Conservation (phyloP, 2,113 vertebrate genomes). For the Herpailurus yagouaroundi region DNA sequence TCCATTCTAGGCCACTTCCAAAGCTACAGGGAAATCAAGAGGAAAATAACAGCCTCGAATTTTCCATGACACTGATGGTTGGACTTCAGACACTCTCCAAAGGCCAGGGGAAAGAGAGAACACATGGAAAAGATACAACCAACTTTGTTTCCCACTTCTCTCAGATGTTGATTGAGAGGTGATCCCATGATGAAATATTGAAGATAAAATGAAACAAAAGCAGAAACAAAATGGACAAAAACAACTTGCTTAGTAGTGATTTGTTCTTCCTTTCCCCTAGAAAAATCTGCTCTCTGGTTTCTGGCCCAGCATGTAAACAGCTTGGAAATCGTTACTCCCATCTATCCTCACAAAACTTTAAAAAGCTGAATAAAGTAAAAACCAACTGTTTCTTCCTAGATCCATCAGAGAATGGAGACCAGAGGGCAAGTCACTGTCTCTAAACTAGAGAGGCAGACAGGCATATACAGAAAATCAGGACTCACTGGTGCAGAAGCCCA, state of each 20-base stretch:
- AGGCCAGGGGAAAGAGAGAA: neutral
- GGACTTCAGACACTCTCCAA: neutral
- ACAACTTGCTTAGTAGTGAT: neutral
- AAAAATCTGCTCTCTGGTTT: neutral
- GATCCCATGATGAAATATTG: neutral
- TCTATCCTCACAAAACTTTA: neutral
- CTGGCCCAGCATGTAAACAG: neutral
- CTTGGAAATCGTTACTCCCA: neutral
- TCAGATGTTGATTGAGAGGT: neutral
- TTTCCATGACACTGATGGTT: neutral
- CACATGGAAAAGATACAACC: neutral
- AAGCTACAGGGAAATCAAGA: neutral
- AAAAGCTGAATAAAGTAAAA: neutral
- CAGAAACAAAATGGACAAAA: neutral
- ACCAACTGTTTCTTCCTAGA: neutral
- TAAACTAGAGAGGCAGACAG: neutral
- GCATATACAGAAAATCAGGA: neutral
- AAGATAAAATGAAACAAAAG: neutral
- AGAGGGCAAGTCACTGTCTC: neutral
- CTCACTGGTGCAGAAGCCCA: neutral
- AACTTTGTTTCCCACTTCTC: neutral
- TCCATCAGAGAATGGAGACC: neutral
- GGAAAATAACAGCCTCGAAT: neutral
- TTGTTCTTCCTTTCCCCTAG: neutral
- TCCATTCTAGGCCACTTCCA: neutral